Base-by-base conservation (phyloP, 1,140 invertebrate genomes). In the Ceratina calcarata region DNA sequence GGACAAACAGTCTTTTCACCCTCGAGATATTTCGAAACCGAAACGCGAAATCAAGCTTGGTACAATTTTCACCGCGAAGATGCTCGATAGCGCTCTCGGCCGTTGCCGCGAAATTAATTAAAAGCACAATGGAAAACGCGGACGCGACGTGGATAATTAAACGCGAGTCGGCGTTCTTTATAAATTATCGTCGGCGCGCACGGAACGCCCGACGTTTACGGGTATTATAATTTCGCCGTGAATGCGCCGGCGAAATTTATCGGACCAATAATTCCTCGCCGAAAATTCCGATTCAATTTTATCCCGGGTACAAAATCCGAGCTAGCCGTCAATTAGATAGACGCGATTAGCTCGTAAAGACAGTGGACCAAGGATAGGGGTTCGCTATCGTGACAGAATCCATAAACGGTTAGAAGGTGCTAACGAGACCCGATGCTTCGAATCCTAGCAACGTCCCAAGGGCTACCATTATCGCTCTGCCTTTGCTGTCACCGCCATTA, bases 401-500 rank as follows among this genome's bases (percentile, higher is more conserved):
- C 85, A 88, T 89, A 89, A 87, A 86, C 86, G 83, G 88, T 89
- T 86, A 87, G 89, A 86, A 86, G 85, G 84, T 87, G 87, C 87
- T 92, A 92, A 92, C 90, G 89, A 92, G 68, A 66, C 66, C 62
- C 82, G 76, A 81, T 84, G 81, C 81, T 86, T 81, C 79, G 76
- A 85, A 82, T 85, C 77, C 78, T 69, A 72, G 64, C 74, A 65
- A 70, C 70, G 83, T 87, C 83, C 90, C 91, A 89, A 69, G 90
- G 91, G 90, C 86, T 88, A 88, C 89, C 90, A 91, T 91, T 91
- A 91, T 82, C 83, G 57, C 20, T 80, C 68, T 82, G 81, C 77
- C 81, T 83, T 73, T 65, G 78, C 83, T 80, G 81, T 81, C 80
- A 75, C 82, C 83, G 85, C 88, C 88, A 87, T 89, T 89, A 88